Percentiles rank a stretch among this genome's conserved stretches.
phyloP scores from a whole-genome alignment of 2,113 vertebrate species.

The Arvicanthis niloticus region DNA sequence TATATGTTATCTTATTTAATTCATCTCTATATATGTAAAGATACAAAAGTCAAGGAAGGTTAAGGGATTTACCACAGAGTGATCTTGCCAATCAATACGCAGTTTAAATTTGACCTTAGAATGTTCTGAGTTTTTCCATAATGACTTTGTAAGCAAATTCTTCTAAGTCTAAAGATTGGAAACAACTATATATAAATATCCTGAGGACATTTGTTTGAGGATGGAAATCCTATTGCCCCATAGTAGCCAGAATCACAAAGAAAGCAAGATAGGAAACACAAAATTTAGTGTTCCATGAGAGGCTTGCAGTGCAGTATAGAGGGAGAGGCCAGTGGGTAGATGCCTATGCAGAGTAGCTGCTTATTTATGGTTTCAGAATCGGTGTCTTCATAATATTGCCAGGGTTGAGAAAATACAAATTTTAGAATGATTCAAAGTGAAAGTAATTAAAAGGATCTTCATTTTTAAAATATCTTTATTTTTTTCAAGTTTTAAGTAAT shows the following conservation, averaged over 20 bases:
- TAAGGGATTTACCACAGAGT: not conserved
- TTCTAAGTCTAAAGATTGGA: not conserved
- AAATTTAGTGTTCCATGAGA: not conserved
- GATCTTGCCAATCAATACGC: not conserved
- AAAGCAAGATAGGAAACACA: not conserved
- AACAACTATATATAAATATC: not conserved
- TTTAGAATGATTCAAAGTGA: not conserved
- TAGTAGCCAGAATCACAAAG: not conserved
- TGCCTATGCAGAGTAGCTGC: not conserved
- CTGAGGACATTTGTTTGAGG: not conserved
- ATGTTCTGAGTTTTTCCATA: conserved; percentile 37
- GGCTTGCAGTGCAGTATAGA: not conserved
- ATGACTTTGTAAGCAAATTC: not conserved
- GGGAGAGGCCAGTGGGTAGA: not conserved
- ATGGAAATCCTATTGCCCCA: not conserved
- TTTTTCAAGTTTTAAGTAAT: conserved; percentile 46
- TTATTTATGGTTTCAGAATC: not conserved
- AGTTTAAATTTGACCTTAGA: conserved; percentile 22
- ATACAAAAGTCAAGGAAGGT: not conserved
- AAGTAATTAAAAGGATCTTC: not conserved
- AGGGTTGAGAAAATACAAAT: not conserved
- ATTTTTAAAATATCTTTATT: not conserved
- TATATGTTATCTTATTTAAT: not conserved
- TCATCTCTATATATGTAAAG: not conserved
- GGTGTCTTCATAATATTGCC: conserved; percentile 23